Conservation (phyloP, 2,797 vertebrate species). For the Hyperoplus immaculatus region DNA sequence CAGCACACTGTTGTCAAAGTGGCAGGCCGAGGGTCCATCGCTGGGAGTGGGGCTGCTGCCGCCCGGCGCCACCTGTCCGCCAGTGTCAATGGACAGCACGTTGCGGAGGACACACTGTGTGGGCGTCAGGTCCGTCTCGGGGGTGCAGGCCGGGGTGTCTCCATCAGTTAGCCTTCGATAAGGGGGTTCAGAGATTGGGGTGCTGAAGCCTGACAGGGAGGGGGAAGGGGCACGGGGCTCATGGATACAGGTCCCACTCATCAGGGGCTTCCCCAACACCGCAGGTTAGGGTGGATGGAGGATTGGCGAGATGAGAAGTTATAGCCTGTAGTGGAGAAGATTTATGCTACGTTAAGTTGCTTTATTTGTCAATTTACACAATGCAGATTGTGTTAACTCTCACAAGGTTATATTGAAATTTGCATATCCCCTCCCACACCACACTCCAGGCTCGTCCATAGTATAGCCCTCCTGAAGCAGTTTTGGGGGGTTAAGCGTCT, state of each 20-base stretch:
- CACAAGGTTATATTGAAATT: no score
- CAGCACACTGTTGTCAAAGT: slow-evolving; percentile 90
- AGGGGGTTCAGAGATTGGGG: slow-evolving; percentile 89
- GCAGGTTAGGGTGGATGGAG: slow-evolving; percentile 76
- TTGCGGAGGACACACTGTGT: slow-evolving; percentile 95
- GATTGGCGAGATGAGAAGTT: slow-evolving; percentile 55
- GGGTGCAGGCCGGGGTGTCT: slow-evolving; percentile 92
- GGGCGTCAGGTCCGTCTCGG: slow-evolving; percentile 93
- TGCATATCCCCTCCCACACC: no score
- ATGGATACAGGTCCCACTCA: slow-evolving; percentile 93
- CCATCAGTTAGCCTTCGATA: slow-evolving; percentile 89
- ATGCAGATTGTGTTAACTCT: no score
- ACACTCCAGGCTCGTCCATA: no score
- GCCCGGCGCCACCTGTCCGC: slow-evolving; percentile 75
- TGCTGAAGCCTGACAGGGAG: slow-evolving; percentile 92
- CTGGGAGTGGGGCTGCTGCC: slow-evolving; percentile 88
- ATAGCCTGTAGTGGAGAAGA: slow-evolving; percentile 60
- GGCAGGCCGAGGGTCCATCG: slow-evolving; percentile 81
- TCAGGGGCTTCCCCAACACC: slow-evolving; percentile 82
- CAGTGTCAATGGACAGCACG: slow-evolving; percentile 90
- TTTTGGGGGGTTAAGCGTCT: no score
- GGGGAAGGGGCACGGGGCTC: slow-evolving; percentile 94
- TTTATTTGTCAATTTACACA: no score
- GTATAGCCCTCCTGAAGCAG: no score
- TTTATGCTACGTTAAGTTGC: background rate